These are phyloP conservation scores for Gastrophysa polygoni DNA, from an alignment of 2,888 invertebrate species.

Conservation along the genomic window DNA sequence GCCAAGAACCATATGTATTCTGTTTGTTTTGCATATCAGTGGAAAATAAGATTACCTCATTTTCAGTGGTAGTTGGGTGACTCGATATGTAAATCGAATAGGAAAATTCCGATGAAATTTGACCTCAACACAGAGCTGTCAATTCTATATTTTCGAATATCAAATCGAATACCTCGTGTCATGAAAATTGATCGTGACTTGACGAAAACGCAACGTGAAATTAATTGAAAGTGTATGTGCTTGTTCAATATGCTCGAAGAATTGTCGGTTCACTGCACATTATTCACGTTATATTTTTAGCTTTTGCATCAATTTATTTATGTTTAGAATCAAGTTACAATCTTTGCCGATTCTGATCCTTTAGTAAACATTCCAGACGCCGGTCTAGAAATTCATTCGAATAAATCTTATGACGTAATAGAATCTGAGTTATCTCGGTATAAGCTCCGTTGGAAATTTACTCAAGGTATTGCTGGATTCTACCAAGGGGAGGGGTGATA, in stretches of 20 bases:
- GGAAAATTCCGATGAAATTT: no score
- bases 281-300: conserved; percentile 13
- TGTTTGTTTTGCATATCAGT: neutral
- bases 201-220: neutral
- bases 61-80: neutral
- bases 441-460: no score
- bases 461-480: no score
- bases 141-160: no score
- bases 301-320: conserved; percentile 21
- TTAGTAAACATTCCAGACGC: conserved; percentile 18
- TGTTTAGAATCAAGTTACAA: conserved; percentile 15
- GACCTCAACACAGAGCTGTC: no score
- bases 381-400: conserved; percentile 13
- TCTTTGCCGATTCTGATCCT: conserved; percentile 12
- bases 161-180: no score
- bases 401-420: conserved; percentile 13
- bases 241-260: neutral
- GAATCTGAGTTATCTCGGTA: neutral
- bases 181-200: neutral
- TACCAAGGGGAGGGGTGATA: no score
- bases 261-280: conserved; percentile 5
- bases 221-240: neutral
- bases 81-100: no score
- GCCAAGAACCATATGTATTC: conserved; percentile 19
- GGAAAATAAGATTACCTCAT: neutral